Evolutionary conservation across 2,888 invertebrate species (phyloP), one percentile per base, ranked within the genome.

Genomic region (Bedellia somnulentella): DNA sequence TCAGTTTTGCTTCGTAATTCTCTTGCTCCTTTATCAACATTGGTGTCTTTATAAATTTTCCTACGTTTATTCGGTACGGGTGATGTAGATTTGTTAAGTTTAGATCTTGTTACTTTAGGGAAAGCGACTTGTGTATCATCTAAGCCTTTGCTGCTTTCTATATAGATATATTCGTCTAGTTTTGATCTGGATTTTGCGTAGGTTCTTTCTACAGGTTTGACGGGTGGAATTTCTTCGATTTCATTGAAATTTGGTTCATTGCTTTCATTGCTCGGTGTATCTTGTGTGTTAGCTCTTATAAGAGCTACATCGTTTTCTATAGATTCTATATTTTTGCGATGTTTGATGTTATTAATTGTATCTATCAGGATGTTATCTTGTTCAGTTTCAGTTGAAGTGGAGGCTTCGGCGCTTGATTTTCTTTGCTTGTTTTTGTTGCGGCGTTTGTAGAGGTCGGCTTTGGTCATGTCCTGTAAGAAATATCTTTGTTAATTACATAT

Each of bases 401-500:
- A 42, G 0, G 62, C 47, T 23, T 61, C 62, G 2, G 57, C 54
- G 0, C 54, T 56, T 1, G 62, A 62, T 10, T 51, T 45, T 3
- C 64, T 43, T 22, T 56, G 63, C 38, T 66, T 73, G 48, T 55
- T 68, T 40, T 73, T 75, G 47, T 51, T 66, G 15, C 73, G 52
- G 1, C 73, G 66, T 34, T 73, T 70, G 57, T 73, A 73, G 1
- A 75, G 54, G 9, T 73, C 68, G 0, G 73, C 73, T 50, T 73
- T 70, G 31, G 73, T 73, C 73, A 73, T 73, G 43, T 75, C 73
- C 73, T 75, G 56, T 21, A 29, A 37, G 34, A 5, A 24, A n/a
- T 14, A 24, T 10, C 6, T 10, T 26, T 10, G 24, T 24, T 24
- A 9, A 13, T 2, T 10, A n/a, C 3, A 21, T 10, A n/a, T 11